phyloP scores from a whole-genome alignment of 2,888 invertebrate species.

The Lasioglossum figueresi region DNA sequence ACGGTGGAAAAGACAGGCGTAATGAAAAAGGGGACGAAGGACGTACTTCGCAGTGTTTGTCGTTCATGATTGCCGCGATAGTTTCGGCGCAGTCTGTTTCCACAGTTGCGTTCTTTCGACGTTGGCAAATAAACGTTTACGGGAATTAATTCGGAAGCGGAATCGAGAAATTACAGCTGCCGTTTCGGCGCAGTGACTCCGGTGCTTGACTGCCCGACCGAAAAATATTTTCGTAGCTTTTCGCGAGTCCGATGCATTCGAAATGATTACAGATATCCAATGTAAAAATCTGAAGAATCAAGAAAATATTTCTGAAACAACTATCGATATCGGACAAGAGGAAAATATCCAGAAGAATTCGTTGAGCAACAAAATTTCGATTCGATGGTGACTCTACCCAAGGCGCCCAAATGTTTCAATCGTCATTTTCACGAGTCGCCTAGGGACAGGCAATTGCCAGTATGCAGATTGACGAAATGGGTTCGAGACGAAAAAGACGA shows the following conservation, averaged over 20 bases:
- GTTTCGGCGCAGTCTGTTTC: conserved; percentile 31
- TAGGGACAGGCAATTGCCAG: not conserved
- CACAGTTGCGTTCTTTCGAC: not conserved
- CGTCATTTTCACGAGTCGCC: not conserved
- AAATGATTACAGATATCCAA: too few species aligned
- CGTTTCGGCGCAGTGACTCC: not conserved
- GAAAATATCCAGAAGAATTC: too few species aligned
- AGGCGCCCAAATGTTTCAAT: too few species aligned
- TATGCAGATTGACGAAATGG: not conserved
- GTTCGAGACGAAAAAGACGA: not conserved
- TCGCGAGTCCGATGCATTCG: not conserved
- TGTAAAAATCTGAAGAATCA: not conserved
- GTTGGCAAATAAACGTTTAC: conserved; percentile 12
- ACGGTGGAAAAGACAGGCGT: not conserved
- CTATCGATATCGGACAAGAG: too few species aligned
- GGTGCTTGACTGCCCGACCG: not conserved
- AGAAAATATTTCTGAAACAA: too few species aligned
- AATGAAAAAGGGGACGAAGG: conserved; percentile 11
- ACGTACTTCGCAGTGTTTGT: conserved; percentile 14
- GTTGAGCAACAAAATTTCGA: too few species aligned
- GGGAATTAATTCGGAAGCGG: not conserved
- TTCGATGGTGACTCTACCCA: too few species aligned
- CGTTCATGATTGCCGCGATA: conserved; percentile 10
- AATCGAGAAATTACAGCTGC: not conserved
- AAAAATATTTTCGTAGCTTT: not conserved